Percentiles rank a stretch among this genome's conserved stretches.
Conservation (phyloP, 2,797 vertebrate genomes). For the Lemur catta region DNA sequence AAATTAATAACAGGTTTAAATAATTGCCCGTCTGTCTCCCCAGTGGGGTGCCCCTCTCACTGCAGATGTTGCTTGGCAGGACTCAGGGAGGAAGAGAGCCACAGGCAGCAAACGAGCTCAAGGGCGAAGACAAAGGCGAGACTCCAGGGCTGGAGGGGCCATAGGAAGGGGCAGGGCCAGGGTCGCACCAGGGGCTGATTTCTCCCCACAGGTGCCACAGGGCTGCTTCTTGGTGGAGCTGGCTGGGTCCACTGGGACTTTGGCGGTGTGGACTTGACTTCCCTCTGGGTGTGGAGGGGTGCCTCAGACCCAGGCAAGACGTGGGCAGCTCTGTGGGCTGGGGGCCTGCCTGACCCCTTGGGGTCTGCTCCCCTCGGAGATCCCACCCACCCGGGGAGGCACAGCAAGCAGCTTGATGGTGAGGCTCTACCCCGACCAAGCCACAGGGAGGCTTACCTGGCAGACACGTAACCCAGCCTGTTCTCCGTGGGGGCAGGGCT, state of each 20-base stretch:
- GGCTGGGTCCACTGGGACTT: not conserved
- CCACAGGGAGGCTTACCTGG: slow-evolving; percentile 77
- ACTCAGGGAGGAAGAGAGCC: not conserved
- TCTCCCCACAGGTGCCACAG: not conserved
- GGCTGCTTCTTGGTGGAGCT: not conserved
- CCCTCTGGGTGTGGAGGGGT: not conserved
- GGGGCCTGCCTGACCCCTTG: not conserved
- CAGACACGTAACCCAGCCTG: slow-evolving; percentile 81
- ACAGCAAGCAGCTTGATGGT: not conserved
- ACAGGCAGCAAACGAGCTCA: not conserved
- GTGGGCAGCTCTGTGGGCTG: not conserved
- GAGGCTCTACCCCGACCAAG: not conserved
- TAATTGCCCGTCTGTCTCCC: slow-evolving; percentile 25
- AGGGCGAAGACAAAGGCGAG: not conserved
- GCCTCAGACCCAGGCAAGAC: not conserved
- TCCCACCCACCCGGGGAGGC: not conserved
- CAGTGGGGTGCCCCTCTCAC: not conserved
- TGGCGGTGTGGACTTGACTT: not conserved
- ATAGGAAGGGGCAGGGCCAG: not conserved
- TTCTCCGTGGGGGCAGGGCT: slow-evolving; percentile 60
- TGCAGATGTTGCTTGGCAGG: slow-evolving; percentile 50
- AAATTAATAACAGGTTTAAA: slow-evolving; percentile 45
- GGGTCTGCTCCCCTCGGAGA: not conserved
- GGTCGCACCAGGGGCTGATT: not conserved
- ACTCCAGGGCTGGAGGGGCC: not conserved